Evolutionary conservation across 2,888 invertebrate species (phyloP).

Genomic region (Drosophila picticornis): DNA sequence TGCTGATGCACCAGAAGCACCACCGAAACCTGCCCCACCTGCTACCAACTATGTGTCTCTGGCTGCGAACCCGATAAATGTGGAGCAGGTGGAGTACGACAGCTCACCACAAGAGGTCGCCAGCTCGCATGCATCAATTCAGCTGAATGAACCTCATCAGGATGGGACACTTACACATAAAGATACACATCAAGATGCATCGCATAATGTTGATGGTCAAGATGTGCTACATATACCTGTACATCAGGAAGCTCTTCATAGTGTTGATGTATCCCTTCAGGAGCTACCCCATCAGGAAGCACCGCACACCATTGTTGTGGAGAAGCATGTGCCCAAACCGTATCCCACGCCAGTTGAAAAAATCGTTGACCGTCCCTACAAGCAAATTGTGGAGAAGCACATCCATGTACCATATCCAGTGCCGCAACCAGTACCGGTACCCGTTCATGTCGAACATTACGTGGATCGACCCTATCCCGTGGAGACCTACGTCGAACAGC

Average conservation of each 20-base stretch:
- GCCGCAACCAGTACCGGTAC: slow-evolving; percentile 86
- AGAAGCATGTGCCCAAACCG: slow-evolving; percentile 85
- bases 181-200: background rate
- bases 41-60: slow-evolving; percentile 64
- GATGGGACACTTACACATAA: background rate
- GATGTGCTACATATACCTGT: background rate
- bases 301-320: slow-evolving; percentile 72
- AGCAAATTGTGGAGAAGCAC: slow-evolving; percentile 86
- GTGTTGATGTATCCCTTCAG: background rate
- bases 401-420: slow-evolving; percentile 85
- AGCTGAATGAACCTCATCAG: slow-evolving; percentile 36
- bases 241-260: background rate
- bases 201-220: background rate
- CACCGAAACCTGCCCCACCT: slow-evolving; percentile 2
- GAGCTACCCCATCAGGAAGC: slow-evolving; percentile 5
- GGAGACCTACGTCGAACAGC: slow-evolving; percentile 85
- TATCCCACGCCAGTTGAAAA: slow-evolving; percentile 84
- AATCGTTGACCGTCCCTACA: slow-evolving; percentile 86
- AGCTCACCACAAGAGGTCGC: slow-evolving; percentile 61
- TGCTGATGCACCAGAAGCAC: slow-evolving; percentile 7
- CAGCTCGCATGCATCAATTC: slow-evolving; percentile 39
- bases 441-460: slow-evolving; percentile 86
- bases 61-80: slow-evolving; percentile 75
- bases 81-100: slow-evolving; percentile 65
- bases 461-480: slow-evolving; percentile 86